These are phyloP conservation scores for Ursus arctos DNA, from an alignment of 2,113 vertebrate genomes.

Conservation along the genomic window DNA sequence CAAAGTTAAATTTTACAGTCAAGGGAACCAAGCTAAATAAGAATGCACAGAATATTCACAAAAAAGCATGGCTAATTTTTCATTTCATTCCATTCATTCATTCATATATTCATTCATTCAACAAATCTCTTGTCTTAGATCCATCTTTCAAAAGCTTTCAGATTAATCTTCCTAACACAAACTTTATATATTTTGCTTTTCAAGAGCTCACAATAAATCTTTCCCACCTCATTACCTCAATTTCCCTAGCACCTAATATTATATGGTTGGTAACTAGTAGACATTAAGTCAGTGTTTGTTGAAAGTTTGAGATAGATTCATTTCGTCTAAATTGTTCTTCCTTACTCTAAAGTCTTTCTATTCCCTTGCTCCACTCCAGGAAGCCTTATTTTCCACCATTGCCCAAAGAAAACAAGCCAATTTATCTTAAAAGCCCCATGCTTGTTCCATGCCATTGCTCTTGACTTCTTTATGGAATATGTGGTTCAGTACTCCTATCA, in stretches of 20 bases:
- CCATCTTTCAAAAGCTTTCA: neutral
- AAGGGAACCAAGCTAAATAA: neutral
- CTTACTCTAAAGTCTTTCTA: neutral
- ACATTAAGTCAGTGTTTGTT: neutral
- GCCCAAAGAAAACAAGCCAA: neutral
- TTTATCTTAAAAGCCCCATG: neutral
- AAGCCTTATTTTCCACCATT: neutral
- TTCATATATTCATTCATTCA: neutral
- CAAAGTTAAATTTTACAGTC: slow-evolving; percentile 2
- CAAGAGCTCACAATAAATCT: neutral
- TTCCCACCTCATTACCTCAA: neutral
- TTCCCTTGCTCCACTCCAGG: neutral
- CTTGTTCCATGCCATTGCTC: neutral
- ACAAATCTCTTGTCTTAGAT: neutral
- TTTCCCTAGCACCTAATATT: neutral
- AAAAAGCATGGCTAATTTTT: neutral
- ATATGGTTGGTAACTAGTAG: neutral
- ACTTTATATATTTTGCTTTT: slow-evolving; percentile 14
- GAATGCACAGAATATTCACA: neutral
- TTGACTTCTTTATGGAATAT: neutral
- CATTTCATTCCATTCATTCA: neutral
- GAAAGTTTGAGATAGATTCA: neutral
- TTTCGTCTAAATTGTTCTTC: neutral
- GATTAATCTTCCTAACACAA: neutral
- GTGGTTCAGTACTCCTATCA: neutral